These are phyloP conservation scores for Hyperopisus bebe DNA, from an alignment of 2,113 vertebrate genomes.

Conservation along the genomic window DNA sequence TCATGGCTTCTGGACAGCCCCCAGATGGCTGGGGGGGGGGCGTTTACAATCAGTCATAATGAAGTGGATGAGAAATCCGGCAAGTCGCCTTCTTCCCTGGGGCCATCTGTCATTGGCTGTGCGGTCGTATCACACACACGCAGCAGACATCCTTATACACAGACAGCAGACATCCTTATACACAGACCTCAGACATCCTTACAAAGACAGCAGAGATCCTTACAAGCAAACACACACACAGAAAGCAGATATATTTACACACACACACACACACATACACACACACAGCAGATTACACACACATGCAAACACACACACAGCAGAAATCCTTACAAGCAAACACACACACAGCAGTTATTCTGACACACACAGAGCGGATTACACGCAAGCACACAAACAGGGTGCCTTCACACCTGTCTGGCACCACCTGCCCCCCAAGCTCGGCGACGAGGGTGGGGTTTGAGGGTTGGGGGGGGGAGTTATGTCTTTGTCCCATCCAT, in stretches of 20 bases:
- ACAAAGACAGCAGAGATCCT: not conserved
- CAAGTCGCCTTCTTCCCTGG: not conserved
- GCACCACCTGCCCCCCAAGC: not conserved
- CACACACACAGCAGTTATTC: not conserved
- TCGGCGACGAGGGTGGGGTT: not conserved
- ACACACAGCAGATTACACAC: not conserved
- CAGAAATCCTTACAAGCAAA: not conserved
- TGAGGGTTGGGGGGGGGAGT: not conserved
- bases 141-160: not conserved
- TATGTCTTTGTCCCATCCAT: conserved; percentile 55
- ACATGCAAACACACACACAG: not conserved
- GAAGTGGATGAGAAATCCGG: not conserved
- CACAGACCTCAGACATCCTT: no score
- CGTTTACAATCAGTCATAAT: conserved; percentile 4
- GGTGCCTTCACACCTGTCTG: not conserved
- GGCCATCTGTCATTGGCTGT: not conserved
- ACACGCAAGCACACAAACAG: not conserved
- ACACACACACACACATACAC: not conserved
- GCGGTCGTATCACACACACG: not conserved
- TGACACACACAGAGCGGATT: not conserved
- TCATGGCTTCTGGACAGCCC: not conserved
- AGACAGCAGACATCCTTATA: not conserved
- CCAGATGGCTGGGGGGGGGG: not conserved
- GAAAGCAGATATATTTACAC: not conserved
- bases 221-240: not conserved